These are phyloP conservation scores for Hydraecia micacea DNA, from an alignment of 2,888 invertebrate genomes.

Conservation along the genomic window DNA sequence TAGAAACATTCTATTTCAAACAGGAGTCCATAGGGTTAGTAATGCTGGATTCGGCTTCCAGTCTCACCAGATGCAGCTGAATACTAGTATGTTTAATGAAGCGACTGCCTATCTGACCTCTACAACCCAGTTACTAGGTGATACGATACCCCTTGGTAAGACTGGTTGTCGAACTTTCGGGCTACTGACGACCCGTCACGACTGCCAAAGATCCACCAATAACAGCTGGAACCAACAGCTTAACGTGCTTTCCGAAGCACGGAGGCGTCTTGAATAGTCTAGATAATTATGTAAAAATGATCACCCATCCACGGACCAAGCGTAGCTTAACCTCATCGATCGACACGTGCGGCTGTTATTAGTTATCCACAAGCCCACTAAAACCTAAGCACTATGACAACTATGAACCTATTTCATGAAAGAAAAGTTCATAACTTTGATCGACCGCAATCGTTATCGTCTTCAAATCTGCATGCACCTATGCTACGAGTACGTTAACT, in stretches of 20 bases:
- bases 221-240: not conserved
- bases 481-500: not conserved
- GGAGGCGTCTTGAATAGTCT: not conserved
- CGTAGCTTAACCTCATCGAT: too few species aligned
- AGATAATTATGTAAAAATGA: not conserved
- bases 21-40: too few species aligned
- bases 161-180: not conserved
- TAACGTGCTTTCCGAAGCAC: not conserved
- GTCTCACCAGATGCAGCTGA: too few species aligned
- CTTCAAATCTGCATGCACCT: conserved; percentile 19
- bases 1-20: too few species aligned
- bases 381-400: not conserved
- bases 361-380: too few species aligned
- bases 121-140: too few species aligned
- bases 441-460: not conserved
- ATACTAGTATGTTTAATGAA: not conserved
- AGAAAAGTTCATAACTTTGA: not conserved
- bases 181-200: not conserved
- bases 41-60: too few species aligned
- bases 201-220: not conserved
- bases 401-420: not conserved
- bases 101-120: not conserved
- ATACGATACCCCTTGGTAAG: too few species aligned
- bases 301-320: not conserved
- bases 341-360: too few species aligned